Conservation (phyloP, 2,113 vertebrate species). For the Varanus komodoensis region DNA sequence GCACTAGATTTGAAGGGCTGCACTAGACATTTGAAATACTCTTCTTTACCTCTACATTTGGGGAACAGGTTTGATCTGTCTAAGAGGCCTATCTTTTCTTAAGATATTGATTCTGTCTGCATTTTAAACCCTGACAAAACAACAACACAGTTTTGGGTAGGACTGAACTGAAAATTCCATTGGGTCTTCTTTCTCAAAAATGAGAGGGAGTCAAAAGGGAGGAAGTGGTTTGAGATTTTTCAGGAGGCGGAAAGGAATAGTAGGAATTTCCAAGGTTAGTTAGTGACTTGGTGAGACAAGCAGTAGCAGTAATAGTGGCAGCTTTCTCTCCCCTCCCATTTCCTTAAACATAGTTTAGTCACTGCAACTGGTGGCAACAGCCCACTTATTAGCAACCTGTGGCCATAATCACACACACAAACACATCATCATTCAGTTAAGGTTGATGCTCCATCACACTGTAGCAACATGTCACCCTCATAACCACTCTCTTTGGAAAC, state of each 20-base stretch:
- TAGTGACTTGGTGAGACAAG: background rate
- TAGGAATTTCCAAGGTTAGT: background rate
- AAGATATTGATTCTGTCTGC: background rate
- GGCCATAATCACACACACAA: too few species aligned
- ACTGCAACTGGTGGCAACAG: too few species aligned
- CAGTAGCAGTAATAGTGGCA: background rate
- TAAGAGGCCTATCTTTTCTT: slow-evolving; percentile 11
- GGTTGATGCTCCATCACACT: too few species aligned
- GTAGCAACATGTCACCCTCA: too few species aligned
- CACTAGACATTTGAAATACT: background rate
- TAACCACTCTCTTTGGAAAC: too few species aligned
- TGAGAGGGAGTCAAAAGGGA: background rate
- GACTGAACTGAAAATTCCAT: background rate
- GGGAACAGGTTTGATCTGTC: background rate
- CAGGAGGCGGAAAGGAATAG: background rate
- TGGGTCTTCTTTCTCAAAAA: background rate
- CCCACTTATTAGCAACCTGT: too few species aligned
- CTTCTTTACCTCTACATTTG: slow-evolving; percentile 34
- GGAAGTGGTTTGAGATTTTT: too few species aligned
- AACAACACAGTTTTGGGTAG: background rate
- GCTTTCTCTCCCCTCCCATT: too few species aligned
- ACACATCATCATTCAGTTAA: too few species aligned
- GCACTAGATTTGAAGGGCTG: background rate
- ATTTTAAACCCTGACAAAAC: background rate
- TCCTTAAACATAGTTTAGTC: too few species aligned